phyloP scores from a whole-genome alignment of 2,888 invertebrate species.

The Phania funesta region DNA sequence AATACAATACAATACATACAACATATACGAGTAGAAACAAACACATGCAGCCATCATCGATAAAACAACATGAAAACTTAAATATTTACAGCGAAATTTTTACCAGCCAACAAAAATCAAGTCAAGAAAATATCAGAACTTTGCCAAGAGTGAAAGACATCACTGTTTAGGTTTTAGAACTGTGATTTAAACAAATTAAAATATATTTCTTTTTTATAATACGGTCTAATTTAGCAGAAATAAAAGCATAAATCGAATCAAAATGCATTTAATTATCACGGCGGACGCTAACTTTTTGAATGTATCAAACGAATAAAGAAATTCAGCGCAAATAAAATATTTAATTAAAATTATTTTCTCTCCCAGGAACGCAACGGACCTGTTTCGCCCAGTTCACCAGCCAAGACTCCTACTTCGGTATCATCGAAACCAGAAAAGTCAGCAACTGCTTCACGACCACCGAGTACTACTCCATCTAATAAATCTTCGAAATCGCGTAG shows the following conservation, averaged over 20 bases:
- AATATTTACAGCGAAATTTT: conserved; percentile 59
- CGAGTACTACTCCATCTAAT: conserved; percentile 80
- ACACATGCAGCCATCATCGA: conserved; percentile 73
- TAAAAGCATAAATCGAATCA: conserved; percentile 3
- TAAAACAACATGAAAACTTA: conserved; percentile 76
- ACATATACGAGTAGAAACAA: conserved; percentile 41
- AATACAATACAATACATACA: conserved; percentile 21
- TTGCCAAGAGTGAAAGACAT: conserved; percentile 54
- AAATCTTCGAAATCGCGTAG: conserved; percentile 80
- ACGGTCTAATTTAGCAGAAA: neutral
- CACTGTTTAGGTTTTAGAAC: conserved; percentile 9
- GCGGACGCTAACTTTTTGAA: conserved; percentile 73
- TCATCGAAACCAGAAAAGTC: conserved; percentile 79
- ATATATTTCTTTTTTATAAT: conserved; percentile 18
- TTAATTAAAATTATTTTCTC: conserved; percentile 12
- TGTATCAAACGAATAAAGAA: conserved; percentile 67
- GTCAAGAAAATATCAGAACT: conserved; percentile 57
- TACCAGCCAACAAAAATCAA: conserved; percentile 49
- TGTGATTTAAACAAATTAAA: conserved; percentile 21
- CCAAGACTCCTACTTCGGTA: conserved; percentile 83
- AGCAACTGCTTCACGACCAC: conserved; percentile 78
- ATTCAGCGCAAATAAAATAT: neutral
- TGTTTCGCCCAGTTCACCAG: conserved; percentile 86
- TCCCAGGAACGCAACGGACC: conserved; percentile 84
- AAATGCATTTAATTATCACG: conserved; percentile 76